These are phyloP conservation scores for Capitella teleta DNA, from an alignment of 1,140 invertebrate genomes.

Conservation along the genomic window DNA sequence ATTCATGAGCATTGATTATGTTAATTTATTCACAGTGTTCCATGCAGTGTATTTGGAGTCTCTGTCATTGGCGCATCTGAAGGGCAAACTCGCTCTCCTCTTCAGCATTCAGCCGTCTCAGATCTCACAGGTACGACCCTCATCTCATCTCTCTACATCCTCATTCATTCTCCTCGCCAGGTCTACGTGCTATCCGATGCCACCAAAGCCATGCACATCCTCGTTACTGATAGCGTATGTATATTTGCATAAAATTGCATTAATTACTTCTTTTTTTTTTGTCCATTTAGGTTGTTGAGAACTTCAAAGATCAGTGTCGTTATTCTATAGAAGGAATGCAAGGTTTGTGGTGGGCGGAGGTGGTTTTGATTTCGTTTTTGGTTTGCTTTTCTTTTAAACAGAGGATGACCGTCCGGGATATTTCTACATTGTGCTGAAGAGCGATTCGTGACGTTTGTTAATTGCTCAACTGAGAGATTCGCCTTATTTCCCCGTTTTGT, in stretches of 20 bases:
- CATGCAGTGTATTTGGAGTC: constrained; percentile 66
- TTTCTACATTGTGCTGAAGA: no score
- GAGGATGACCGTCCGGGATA: no score
- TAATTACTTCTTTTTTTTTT: not conserved
- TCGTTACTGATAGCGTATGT: constrained; percentile 50
- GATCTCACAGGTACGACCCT: no score
- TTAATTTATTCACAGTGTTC: constrained; percentile 49
- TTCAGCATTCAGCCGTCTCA: constrained; percentile 49
- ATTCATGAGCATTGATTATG: not conserved
- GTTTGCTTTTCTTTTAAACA: no score
- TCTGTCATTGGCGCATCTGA: constrained; percentile 54
- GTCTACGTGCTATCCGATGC: constrained; percentile 58
- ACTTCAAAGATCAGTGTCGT: constrained; percentile 1
- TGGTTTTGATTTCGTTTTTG: no score
- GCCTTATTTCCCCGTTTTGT: no score
- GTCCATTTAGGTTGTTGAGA: not conserved
- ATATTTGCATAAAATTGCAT: not conserved
- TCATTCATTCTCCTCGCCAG: constrained; percentile 49
- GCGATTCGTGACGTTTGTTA: no score
- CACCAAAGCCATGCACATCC: constrained; percentile 60
- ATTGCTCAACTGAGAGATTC: no score
- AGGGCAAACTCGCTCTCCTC: constrained; percentile 53
- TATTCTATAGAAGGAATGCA: constrained; percentile 4
- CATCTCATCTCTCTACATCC: constrained; percentile 49
- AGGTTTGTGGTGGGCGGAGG: constrained; percentile 1